Percentiles rank a stretch among this genome's conserved stretches.
Evolutionary conservation across 2,888 invertebrate genomes (phyloP).

Genomic region (Ypsolopha scabrella): DNA sequence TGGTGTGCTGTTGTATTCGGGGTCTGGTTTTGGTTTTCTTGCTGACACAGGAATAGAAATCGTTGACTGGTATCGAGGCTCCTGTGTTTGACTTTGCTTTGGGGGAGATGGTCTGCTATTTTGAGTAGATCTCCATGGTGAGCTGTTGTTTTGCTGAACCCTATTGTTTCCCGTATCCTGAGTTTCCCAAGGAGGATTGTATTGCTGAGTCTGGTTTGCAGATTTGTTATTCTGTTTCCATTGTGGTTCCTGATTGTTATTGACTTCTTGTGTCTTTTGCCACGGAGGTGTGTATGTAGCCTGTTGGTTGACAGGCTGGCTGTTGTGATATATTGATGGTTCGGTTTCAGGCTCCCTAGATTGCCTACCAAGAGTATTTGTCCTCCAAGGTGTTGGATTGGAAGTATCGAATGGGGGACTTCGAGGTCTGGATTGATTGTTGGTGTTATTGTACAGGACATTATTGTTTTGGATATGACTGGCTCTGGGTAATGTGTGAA

Average conservation of each 20-base stretch:
- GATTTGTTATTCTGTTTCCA: neutral
- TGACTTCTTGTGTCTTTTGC: constrained; percentile 38
- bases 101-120: constrained; percentile 13
- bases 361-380: constrained; percentile 45
- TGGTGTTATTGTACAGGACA: constrained; percentile 33
- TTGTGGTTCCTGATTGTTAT: constrained; percentile 22
- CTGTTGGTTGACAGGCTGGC: constrained; percentile 29
- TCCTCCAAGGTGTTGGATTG: constrained; percentile 49
- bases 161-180: constrained; percentile 44
- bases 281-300: constrained; percentile 43
- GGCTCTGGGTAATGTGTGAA: constrained; percentile 48
- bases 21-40: constrained; percentile 38
- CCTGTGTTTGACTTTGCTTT: constrained; percentile 11
- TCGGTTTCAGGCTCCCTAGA: constrained; percentile 35
- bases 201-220: constrained; percentile 25
- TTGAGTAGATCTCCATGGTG: constrained; percentile 35
- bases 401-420: constrained; percentile 28
- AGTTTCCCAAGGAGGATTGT: constrained; percentile 37
- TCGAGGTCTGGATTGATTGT: constrained; percentile 19
- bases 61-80: constrained; percentile 54
- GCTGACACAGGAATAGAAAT: constrained; percentile 62
- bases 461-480: constrained; percentile 27
- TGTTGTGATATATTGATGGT: constrained; percentile 31
- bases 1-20: constrained; percentile 35
- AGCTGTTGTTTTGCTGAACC: constrained; percentile 28